These are phyloP conservation scores for Hypanus sabinus DNA, from an alignment of 2,113 vertebrate genomes.

Conservation along the genomic window DNA sequence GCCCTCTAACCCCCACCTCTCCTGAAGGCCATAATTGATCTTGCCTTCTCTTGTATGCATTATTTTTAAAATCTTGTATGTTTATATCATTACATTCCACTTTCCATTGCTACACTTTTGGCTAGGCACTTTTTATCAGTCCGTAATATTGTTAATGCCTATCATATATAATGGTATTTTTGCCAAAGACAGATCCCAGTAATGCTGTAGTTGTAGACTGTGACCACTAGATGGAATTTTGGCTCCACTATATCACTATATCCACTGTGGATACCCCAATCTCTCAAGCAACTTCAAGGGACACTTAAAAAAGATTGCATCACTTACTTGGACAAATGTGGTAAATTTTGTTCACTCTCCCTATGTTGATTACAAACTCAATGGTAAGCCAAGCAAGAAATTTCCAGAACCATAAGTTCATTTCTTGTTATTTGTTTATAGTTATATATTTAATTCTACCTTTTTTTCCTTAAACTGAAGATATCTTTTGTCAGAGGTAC, in stretches of 20 bases:
- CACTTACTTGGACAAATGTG: background rate
- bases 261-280: background rate
- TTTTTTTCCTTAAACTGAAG: no score
- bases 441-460: background rate
- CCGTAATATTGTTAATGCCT: background rate
- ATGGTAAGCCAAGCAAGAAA: background rate
- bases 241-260: background rate
- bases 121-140: background rate
- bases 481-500: no score
- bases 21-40: background rate
- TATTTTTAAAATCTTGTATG: background rate
- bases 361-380: background rate
- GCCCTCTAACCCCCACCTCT: background rate
- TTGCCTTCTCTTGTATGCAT: background rate
- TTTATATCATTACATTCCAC: background rate
- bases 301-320: background rate
- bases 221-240: background rate
- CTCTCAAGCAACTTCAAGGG: background rate
- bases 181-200: background rate
- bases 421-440: background rate
- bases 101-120: background rate
- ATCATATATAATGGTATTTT: background rate
- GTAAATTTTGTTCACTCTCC: background rate
- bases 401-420: background rate
- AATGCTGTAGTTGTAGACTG: background rate